phyloP scores from a whole-genome alignment of 2,113 vertebrate species.

The Nycticorax nycticorax region DNA sequence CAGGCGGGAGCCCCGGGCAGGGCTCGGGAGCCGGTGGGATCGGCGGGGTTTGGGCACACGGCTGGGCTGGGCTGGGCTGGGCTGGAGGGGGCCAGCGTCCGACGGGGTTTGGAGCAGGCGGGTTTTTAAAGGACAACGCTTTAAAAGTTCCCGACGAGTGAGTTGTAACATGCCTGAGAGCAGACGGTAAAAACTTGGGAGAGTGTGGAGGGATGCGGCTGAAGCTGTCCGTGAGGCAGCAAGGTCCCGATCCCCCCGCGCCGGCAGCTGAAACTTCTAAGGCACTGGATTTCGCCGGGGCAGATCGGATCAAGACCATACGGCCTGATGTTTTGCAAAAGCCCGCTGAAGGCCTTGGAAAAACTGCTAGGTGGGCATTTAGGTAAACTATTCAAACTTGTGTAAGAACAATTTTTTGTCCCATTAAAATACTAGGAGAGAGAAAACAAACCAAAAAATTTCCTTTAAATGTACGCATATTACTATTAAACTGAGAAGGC shows the following conservation, averaged over 20 bases:
- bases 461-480: not conserved
- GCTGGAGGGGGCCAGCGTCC: fast-evolving
- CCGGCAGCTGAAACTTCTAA: not conserved
- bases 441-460: not conserved
- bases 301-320: fast-evolving
- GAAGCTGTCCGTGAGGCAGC: not conserved
- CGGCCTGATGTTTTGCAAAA: not conserved
- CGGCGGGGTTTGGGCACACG: not conserved
- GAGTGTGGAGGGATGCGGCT: not conserved
- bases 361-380: not conserved
- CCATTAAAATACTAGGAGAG: not conserved
- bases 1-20: not conserved
- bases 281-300: not conserved
- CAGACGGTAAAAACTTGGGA: fast-evolving
- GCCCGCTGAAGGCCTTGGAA: not conserved
- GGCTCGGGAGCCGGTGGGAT: not conserved
- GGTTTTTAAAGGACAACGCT: not conserved
- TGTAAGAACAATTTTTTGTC: not conserved
- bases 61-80: not conserved
- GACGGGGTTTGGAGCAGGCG: fast-evolving
- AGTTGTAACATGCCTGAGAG: fast-evolving
- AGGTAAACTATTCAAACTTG: not conserved
- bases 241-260: fast-evolving
- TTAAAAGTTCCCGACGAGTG: not conserved
- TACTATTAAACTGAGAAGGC: not conserved